Percentiles rank a stretch among this genome's conserved stretches.
Conservation (phyloP, 1,140 invertebrate genomes). For the Drosophila nigrodunni region DNA sequence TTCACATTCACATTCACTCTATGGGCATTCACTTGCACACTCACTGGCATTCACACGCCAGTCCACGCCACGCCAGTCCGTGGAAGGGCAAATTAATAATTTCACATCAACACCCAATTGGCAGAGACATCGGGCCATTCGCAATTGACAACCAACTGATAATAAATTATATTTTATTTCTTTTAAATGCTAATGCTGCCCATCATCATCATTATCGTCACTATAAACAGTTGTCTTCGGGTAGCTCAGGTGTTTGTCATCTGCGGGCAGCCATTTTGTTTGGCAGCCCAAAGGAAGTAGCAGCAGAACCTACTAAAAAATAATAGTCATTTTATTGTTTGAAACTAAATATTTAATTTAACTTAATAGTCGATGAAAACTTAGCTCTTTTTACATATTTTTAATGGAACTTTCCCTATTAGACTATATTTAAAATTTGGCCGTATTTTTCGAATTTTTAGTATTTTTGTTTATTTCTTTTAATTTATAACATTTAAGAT, state of each 20-base stretch:
- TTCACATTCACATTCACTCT: conserved; percentile 41
- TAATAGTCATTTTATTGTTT: background rate
- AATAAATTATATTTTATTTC: conserved; percentile 84
- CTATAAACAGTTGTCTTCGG: no score
- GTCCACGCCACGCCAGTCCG: conserved; percentile 18
- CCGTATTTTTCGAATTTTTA: no score
- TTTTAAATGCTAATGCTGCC: conserved; percentile 73
- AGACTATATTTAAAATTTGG: no score
- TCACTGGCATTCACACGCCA: conserved; percentile 49
- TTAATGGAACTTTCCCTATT: no score
- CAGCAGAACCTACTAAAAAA: background rate
- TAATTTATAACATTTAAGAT: background rate
- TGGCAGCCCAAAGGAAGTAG: background rate
- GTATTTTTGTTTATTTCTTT: background rate
- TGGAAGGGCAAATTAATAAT: conserved; percentile 76
- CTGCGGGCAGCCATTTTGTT: background rate
- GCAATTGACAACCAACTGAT: conserved; percentile 70
- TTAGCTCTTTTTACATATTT: no score
- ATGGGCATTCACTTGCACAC: conserved; percentile 62
- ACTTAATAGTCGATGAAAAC: no score
- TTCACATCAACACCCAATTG: conserved; percentile 80
- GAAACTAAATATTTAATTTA: no score
- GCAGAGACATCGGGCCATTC: conserved; percentile 26
- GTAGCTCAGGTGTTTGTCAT: background rate
- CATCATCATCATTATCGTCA: background rate